These are phyloP conservation scores for Rhopalosiphum maidis DNA, from an alignment of 1,140 invertebrate genomes.

Conservation along the genomic window DNA sequence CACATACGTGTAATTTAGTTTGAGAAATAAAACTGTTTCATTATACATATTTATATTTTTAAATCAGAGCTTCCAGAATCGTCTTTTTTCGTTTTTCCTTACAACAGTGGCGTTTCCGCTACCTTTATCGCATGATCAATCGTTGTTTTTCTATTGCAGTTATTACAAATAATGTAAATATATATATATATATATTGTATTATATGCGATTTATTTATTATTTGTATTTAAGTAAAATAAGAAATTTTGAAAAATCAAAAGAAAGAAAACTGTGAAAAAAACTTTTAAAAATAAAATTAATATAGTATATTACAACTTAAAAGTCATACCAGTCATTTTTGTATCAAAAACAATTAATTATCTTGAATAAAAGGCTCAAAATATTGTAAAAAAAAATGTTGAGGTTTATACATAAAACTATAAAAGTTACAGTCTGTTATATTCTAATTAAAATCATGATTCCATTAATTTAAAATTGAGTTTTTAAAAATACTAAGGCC, in stretches of 20 bases:
- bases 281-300: neutral
- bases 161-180: neutral
- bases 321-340: neutral
- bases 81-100: too few relatives aligned
- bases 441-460: neutral
- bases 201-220: too few relatives aligned
- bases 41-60: too few relatives aligned
- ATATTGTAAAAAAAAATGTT: neutral
- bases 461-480: neutral
- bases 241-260: neutral
- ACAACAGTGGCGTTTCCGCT: neutral
- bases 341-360: neutral
- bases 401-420: neutral
- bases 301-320: neutral
- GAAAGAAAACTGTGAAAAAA: neutral
- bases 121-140: neutral
- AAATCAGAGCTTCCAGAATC: too few relatives aligned
- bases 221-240: neutral
- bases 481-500: neutral
- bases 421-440: neutral
- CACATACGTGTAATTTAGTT: too few relatives aligned
- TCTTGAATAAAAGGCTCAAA: neutral
- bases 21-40: too few relatives aligned
- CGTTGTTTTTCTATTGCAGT: neutral
- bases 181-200: too few relatives aligned